Conservation (phyloP, 2,797 vertebrate genomes). For the Sylvilagus floridanus region DNA sequence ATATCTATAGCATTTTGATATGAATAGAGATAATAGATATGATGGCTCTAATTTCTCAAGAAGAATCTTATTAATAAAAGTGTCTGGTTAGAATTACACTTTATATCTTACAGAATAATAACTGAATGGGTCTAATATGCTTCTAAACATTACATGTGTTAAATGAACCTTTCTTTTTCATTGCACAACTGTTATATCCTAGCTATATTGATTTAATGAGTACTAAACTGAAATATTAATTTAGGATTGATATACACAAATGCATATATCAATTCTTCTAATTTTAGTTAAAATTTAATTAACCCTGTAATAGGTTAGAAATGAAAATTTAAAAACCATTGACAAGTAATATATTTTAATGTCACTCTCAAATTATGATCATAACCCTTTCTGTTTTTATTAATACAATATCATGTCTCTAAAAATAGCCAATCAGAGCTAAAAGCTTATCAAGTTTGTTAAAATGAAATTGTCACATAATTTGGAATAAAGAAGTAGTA, state of each 20-base stretch:
- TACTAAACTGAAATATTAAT: slow-evolving; percentile 79
- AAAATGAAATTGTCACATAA: accelerated
- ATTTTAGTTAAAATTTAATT: slow-evolving; percentile 86
- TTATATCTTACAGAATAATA: not conserved
- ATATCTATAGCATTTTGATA: not conserved
- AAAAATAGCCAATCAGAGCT: slow-evolving; percentile 36
- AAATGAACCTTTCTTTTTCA: slow-evolving; percentile 50
- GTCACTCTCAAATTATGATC: slow-evolving; percentile 77
- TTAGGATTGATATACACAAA: slow-evolving; percentile 53
- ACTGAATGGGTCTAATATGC: not conserved
- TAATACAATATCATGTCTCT: slow-evolving; percentile 67
- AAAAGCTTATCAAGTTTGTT: not conserved
- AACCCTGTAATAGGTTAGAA: slow-evolving; percentile 78
- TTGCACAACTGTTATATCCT: slow-evolving; percentile 55
- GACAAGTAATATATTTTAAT: slow-evolving; percentile 76
- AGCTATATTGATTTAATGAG: slow-evolving; percentile 80
- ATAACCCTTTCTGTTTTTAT: slow-evolving; percentile 78
- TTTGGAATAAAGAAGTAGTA: accelerated
- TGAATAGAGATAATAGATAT: not conserved
- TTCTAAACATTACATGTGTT: not conserved
- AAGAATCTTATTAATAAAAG: not conserved
- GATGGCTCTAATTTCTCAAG: not conserved
- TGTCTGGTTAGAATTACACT: slow-evolving; percentile 63
- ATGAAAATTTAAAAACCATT: slow-evolving; percentile 80
- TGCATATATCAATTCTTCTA: slow-evolving; percentile 62